Evolutionary conservation across 2,113 vertebrate genomes (phyloP).

Genomic region (Corvus hawaiiensis): DNA sequence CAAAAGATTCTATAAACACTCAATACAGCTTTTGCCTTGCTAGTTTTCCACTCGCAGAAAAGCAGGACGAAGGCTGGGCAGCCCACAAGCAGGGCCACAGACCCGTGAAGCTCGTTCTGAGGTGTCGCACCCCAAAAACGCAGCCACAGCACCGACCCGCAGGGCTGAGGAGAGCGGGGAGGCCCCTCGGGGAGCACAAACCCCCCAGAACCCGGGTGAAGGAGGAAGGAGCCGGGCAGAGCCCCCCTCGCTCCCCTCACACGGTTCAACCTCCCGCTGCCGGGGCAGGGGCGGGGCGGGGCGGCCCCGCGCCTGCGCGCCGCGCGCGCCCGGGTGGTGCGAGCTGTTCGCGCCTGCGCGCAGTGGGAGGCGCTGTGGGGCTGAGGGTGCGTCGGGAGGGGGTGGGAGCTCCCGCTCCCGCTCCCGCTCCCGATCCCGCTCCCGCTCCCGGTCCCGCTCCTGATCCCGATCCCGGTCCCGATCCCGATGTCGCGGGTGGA

Average conservation of each 20-base stretch:
- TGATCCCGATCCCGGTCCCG: accelerated
- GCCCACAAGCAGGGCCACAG: not conserved
- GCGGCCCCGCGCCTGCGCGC: not conserved
- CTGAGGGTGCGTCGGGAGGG: not conserved
- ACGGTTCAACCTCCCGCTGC: not conserved
- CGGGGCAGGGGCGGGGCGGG: not conserved
- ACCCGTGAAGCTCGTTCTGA: accelerated
- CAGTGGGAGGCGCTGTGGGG: accelerated
- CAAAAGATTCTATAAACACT: too few species aligned
- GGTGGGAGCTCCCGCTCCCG: too few species aligned
- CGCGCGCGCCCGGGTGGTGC: accelerated
- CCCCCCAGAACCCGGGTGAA: accelerated
- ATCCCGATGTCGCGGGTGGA: accelerated
- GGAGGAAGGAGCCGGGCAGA: accelerated
- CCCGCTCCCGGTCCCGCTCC: too few species aligned
- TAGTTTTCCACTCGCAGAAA: not conserved
- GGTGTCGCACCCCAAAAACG: accelerated
- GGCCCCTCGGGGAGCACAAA: accelerated
- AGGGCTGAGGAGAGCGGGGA: accelerated
- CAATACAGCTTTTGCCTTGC: not conserved
- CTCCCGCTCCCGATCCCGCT: accelerated
- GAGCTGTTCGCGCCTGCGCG: not conserved
- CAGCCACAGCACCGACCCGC: not conserved
- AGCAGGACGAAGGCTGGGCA: not conserved
- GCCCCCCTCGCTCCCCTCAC: accelerated